Base-by-base conservation (phyloP, 2,113 vertebrate genomes). In the Cranoglanis bouderius region DNA sequence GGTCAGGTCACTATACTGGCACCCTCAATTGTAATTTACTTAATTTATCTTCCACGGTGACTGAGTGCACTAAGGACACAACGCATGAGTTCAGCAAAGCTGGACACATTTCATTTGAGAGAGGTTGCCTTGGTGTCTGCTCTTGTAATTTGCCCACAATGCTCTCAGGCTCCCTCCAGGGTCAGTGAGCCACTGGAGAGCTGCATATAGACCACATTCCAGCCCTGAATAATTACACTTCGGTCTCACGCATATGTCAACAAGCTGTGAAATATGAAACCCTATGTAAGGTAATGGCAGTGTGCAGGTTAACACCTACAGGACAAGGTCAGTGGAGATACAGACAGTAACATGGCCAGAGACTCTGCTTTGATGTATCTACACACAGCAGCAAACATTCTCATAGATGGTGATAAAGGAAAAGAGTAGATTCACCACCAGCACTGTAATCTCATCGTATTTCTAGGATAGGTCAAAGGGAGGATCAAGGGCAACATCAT, bases 401-500 rank as follows among this genome's bases (percentile, higher is more conserved):
- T 78, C 43, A 80, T 51, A 51, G 29, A 51, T 51, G 26, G 6
- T n/a, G 4, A 77, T 51, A 0, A 51, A 35, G 24, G 13, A 51
- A 80, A 80, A 80, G 16, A 78, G 43, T 16, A 51, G 26, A n/a
- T 49, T 78, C 12, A 78, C 75, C 24, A 78, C 46, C 55, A 87
- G 21, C 10, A 4, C 51, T 72, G 7, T 19, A 40, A 84, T 12
- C 77, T 55, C 38, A 29, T 78, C 35, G 40, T 87, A 59, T 61
- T 29, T 53, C 57, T 90, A 32, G 57, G 83, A 81, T 43, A 61
- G 16, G 6, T 13, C 21, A 2, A 6, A 21, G 38, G 51, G 82
- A 80, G 40, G 70, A n/a, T 84, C 67, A 70, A 82, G 59, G 53
- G 70, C 82, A n/a, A n/a, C 40, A 87, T 87, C 51, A 85, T 88